A percentile compares a stretch with the other conserved stretches of the same genome.
These are phyloP conservation scores for Stigmatopora nigra DNA, from an alignment of 2,113 vertebrate genomes.

Conservation along the genomic window DNA sequence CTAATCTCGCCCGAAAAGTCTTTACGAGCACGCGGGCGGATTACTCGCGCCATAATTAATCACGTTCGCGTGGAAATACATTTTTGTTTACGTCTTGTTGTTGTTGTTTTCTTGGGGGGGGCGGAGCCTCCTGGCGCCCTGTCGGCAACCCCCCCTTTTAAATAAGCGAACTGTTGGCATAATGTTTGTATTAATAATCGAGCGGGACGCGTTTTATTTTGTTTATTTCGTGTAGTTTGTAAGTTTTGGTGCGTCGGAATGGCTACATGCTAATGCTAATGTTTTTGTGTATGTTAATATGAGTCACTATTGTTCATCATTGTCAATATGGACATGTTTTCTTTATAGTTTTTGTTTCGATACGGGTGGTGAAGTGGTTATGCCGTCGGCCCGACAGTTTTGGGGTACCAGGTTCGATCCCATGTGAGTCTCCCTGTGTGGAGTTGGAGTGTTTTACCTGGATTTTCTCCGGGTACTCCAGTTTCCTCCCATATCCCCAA, in stretches of 20 bases:
- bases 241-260: not conserved
- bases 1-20: slow-evolving; percentile 78
- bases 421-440: too few species aligned
- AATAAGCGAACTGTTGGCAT: slow-evolving; percentile 60
- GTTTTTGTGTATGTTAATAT: not conserved
- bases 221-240: slow-evolving; percentile 24
- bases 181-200: slow-evolving; percentile 42
- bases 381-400: too few species aligned
- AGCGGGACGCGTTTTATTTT: slow-evolving; percentile 28
- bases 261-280: not conserved
- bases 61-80: slow-evolving; percentile 75
- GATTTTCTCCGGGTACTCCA: too few species aligned
- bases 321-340: too few species aligned
- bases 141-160: slow-evolving; percentile 47
- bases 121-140: not conserved
- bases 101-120: not conserved
- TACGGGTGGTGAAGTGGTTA: too few species aligned
- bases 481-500: too few species aligned
- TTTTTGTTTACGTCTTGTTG: slow-evolving; percentile 71
- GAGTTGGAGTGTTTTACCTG: too few species aligned
- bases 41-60: slow-evolving; percentile 76
- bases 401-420: too few species aligned
- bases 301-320: too few species aligned
- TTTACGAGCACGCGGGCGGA: slow-evolving; percentile 68
- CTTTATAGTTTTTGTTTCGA: too few species aligned